A percentile compares a stretch with the other conserved stretches of the same genome.
Evolutionary conservation across 2,797 vertebrate species (phyloP).

Genomic region (Otolemur crassicaudatus): DNA sequence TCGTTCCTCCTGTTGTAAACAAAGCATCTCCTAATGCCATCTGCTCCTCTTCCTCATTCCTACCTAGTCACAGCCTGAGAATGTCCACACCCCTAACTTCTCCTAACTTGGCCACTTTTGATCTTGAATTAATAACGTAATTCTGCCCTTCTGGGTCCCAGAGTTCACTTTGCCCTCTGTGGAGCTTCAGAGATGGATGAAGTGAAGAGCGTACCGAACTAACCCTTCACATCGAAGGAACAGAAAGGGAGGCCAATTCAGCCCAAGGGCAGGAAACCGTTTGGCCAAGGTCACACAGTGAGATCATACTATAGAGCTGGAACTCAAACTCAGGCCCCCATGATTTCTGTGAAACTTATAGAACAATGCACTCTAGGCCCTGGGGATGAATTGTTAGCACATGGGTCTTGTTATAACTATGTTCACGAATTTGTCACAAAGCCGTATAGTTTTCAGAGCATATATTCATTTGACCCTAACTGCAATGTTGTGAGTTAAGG

Average conservation of each 20-base stretch:
- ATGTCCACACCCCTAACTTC: not conserved
- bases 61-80: not conserved
- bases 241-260: not conserved
- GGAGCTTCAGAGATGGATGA: not conserved
- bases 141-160: not conserved
- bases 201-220: not conserved
- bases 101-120: not conserved
- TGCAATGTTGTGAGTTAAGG: not conserved
- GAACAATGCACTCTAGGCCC: not conserved
- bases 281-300: fast-evolving
- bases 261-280: not conserved
- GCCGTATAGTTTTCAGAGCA: not conserved
- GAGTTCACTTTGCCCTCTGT: not conserved
- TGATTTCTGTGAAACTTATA: not conserved
- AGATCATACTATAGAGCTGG: not conserved
- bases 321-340: not conserved
- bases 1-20: too few relatives aligned
- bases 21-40: too few relatives aligned
- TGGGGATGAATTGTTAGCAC: not conserved
- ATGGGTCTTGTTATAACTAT: not conserved
- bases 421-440: not conserved
- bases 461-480: not conserved
- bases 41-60: too few relatives aligned
- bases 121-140: not conserved
- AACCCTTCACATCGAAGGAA: not conserved